Base-by-base conservation (phyloP, 2,888 invertebrate species). In the Dryobotodes eremita region DNA sequence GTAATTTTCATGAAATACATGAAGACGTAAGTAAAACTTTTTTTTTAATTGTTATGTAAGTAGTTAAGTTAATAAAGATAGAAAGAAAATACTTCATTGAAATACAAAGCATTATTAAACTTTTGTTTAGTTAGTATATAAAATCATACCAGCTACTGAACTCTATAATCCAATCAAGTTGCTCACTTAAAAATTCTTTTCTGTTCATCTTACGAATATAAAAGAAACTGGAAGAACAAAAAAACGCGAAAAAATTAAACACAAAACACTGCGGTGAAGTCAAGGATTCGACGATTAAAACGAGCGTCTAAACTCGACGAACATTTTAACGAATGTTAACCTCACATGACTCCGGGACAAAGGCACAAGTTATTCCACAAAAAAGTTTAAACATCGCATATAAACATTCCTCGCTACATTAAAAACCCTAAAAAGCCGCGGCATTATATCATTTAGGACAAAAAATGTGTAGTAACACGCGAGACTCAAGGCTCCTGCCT, bases 321-420 rank as follows among this genome's bases (percentile, higher is more conserved):
- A 78, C 85, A 83, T 88, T 89, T 87, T 80, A 88, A 86, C 84
- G 80, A 89, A 89, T 89, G 83, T 86, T 86, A 85, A 88, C 87
- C 89, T 80, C 82, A 85, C 87, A 83, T 81, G 84, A 88, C 80
- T 89, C 26, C 68, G 65, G 75, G 78, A 89, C 90, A 88, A 88
- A 88, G 87, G 85, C 81, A 76, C 77, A 81, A 86, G 82, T 84
- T 76, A 75, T 77, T 76, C 82, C 89, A 85, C 89, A 89, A 87
- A 88, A 87, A 89, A 89, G 74, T 78, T 85, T 8, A 79, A 82
- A 82, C 90, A 89, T 76, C 80, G 70, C 75, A 69, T 80, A 83
- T 80, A 83, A 83, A 89, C 75, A 88, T 84, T 83, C 81, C 82
- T 69, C 77, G 79, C 68, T 82, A 84, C 82, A 82, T 85, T 75